These are phyloP conservation scores for Nomada hirtipes DNA, from an alignment of 2,888 invertebrate species.

Conservation along the genomic window DNA sequence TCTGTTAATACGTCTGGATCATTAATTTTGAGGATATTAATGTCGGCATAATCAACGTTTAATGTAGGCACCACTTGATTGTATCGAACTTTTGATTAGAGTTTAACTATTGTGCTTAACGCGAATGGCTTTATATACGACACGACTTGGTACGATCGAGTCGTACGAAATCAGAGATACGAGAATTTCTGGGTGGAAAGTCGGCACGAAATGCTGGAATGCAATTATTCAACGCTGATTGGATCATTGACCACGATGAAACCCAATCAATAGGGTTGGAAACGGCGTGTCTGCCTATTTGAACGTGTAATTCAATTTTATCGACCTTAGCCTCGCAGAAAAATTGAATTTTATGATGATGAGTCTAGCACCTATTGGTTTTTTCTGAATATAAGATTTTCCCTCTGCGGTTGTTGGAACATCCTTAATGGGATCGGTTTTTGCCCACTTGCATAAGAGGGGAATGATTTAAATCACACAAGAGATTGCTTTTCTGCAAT, in stretches of 20 bases:
- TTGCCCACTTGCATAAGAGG: not conserved
- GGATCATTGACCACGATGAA: not conserved
- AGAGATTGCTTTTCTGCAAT: not conserved
- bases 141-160: not conserved
- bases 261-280: constrained; percentile 2
- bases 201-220: constrained; percentile 1
- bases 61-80: not conserved
- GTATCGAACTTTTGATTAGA: too few species aligned
- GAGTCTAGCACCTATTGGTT: not conserved
- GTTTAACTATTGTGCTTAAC: not conserved
- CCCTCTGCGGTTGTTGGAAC: not conserved
- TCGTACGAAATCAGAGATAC: constrained; percentile 3
- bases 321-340: not conserved
- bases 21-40: too few species aligned
- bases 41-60: too few species aligned
- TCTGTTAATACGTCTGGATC: too few species aligned
- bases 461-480: not conserved
- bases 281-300: not conserved
- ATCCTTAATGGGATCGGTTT: not conserved
- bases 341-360: constrained; percentile 12
- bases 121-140: not conserved
- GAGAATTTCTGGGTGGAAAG: not conserved
- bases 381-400: not conserved
- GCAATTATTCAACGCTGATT: constrained; percentile 21
- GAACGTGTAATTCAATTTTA: constrained; percentile 14